Base-by-base conservation (phyloP, 2,888 invertebrate species). In the Morpho deidamia region DNA sequence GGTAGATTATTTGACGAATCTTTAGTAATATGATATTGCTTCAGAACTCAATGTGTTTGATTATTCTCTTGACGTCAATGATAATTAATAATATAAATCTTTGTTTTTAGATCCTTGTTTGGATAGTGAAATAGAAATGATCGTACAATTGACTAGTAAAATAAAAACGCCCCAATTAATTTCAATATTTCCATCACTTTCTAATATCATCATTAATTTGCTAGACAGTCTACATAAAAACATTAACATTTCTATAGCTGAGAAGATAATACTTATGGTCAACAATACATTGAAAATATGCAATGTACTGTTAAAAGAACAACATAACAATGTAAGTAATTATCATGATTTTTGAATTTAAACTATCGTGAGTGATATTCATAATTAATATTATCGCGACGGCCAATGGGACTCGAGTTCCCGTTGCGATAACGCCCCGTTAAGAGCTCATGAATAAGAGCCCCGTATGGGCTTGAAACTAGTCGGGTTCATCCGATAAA, bases 11-110 rank as follows among this genome's bases (percentile, higher is more conserved):
- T 72, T 82, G 83, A 81, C 73, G 82, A 77, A 66, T 74, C 83
- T 81, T 82, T 82, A 81, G 82, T 81, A 81, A 81, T 81, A 82
- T 82, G 82, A 82, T 79, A 76, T 74, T 81, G 81, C 69, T 69
- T 54, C 2, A 48, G 34, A 23, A 1, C 8, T 14, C n/a, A 42
- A 23, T 11, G n/a, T 5, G 9, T 32, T 32, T 12, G 23, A 23
- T 39, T n/a, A 14, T 35, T 7, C 7, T 2, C 7, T 4, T 42
- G 9, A 39, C 23, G 1, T 39, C 33, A 32, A 8, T 7, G 8
- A 35, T n/a, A 12, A 7, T 37, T 3, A 23, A 34, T 43, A 10
- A 8, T 11, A 8, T 1, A 7, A 44, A n/a, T 12, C 14, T 44
- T 34, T 41, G 39, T 45, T 57, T 51, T 51, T 35, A 59, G 59